Base-by-base conservation (phyloP, 2,113 vertebrate species). In the Hyperopisus bebe region DNA sequence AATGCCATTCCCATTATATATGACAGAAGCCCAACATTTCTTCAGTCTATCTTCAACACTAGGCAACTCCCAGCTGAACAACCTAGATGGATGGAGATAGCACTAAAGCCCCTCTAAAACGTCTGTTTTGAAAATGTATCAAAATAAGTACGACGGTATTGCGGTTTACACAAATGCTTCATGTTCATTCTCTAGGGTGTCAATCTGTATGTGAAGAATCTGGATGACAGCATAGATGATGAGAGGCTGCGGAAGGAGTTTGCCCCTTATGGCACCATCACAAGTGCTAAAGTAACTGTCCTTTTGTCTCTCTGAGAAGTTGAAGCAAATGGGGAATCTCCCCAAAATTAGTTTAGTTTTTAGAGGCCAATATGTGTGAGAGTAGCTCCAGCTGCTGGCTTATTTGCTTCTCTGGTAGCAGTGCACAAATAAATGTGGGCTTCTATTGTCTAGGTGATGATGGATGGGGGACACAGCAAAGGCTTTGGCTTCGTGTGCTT, bases 401-500 rank as follows among this genome's bases (percentile, higher is more conserved):
- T 74, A 13, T 15, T 6, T 39, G 8, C 47, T 53, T 90, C 62
- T 39, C 42, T 85, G 21, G 84, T 50, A 50, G n/a, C 27, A 35
- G 3, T 31, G 13, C 47, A 47, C 10, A 13, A 13, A 27, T 47
- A 5, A 50, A 86, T 31, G 13, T 55, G 47, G 13, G 31, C 85
- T 35, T 53, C 13, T 35, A 24, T 46, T 31, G 95, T 94, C 91
- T 89, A 99, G 98, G 98, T 99, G 94, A 99, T 99, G 98, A 99
- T 96, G 7, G 98, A 99, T 27, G 96, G 96, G 88, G 95, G 96
- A 91, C 98, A 97, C 94, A 99, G 98, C 96, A 98, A 98, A 93
- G 98, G 98, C 85, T 99, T 99, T 93, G 98, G 98, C 47, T 99
- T 99, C 92, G 98, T 99, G 91, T 99, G 98, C 94, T 99, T 99